Evolutionary conservation across 30 jellyfish, hydroid and myxozoan genomes (phyloP).

Genomic region (Nemopilema nomurai): DNA sequence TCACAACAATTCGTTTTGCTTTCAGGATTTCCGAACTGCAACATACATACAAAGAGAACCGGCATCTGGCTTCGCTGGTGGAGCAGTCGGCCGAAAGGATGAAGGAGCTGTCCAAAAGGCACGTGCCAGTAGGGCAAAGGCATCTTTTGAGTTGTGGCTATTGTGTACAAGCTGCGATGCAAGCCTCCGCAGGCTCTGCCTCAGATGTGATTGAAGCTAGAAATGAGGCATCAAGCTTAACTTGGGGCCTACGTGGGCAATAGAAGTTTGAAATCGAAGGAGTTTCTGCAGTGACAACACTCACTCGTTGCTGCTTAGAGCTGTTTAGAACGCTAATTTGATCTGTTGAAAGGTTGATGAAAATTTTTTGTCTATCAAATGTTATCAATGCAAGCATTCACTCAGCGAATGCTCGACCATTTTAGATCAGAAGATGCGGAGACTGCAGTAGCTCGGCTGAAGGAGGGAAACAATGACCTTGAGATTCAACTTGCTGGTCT

Average conservation of each 20-base stretch:
- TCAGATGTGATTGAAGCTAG: too few relatives aligned
- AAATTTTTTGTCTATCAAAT: not conserved
- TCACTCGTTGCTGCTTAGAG: too few relatives aligned
- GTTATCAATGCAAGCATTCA: not conserved
- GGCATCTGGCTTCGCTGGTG: constrained; percentile 44
- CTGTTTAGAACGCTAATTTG: too few relatives aligned
- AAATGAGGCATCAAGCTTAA: too few relatives aligned
- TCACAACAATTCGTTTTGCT: not conserved
- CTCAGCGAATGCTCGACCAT: not conserved
- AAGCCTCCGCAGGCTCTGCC: not conserved
- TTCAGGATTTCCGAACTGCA: constrained; percentile 82
- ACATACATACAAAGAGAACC: constrained; percentile 83
- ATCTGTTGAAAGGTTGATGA: too few relatives aligned
- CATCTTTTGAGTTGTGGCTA: not conserved
- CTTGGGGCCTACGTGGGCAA: too few relatives aligned
- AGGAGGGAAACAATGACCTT: constrained; percentile 36
- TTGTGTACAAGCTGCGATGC: not conserved
- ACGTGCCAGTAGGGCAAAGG: not conserved
- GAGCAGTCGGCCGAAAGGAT: constrained; percentile 64
- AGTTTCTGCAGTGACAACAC: too few relatives aligned
- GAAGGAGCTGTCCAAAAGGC: constrained; percentile 45
- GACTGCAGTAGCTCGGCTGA: constrained; percentile 37
- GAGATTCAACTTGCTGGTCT: constrained; percentile 53
- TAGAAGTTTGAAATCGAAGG: too few relatives aligned
- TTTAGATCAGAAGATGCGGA: constrained; percentile 59